Conservation (phyloP, 2,797 vertebrate genomes). For the Sebastiscus albofasciatus region DNA sequence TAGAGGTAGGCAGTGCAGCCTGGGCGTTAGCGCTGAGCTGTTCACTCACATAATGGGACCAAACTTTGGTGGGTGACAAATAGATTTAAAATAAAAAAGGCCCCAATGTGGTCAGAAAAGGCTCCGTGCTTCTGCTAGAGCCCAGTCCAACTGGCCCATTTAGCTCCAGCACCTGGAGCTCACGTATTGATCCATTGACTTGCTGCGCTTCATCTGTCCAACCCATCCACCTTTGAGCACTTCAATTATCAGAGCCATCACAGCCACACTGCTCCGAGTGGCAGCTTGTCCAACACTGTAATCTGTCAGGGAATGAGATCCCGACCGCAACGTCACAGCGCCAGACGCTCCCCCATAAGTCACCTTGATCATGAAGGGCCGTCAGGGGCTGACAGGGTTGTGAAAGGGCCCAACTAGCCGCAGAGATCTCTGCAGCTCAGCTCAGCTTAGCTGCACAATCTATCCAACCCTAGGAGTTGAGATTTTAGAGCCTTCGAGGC, state of each 20-base stretch:
- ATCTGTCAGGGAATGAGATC: conserved; percentile 82
- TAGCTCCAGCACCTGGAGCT: conserved; percentile 74
- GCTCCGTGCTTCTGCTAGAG: conserved; percentile 25
- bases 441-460: conserved; percentile 52
- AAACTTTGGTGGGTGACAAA: conserved; percentile 37
- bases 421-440: conserved; percentile 48
- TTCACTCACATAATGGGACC: conserved; percentile 38
- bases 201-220: conserved; percentile 79
- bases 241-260: conserved; percentile 85
- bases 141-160: conserved; percentile 61
- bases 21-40: not conserved
- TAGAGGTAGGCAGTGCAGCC: not conserved
- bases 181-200: conserved; percentile 81
- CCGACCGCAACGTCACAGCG: conserved; percentile 61
- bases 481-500: conserved; percentile 25
- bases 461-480: conserved; percentile 2
- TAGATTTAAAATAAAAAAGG: conserved; percentile 41
- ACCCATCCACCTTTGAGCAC: conserved; percentile 77
- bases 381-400: conserved; percentile 61
- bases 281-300: conserved; percentile 81
- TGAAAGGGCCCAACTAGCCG: conserved; percentile 60
- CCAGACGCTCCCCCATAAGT: conserved; percentile 74
- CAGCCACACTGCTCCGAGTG: conserved; percentile 72
- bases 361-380: conserved; percentile 80
- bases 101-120: conserved; percentile 34